Conservation (phyloP, 1,140 invertebrate genomes). For the Bicyclus anynana region DNA sequence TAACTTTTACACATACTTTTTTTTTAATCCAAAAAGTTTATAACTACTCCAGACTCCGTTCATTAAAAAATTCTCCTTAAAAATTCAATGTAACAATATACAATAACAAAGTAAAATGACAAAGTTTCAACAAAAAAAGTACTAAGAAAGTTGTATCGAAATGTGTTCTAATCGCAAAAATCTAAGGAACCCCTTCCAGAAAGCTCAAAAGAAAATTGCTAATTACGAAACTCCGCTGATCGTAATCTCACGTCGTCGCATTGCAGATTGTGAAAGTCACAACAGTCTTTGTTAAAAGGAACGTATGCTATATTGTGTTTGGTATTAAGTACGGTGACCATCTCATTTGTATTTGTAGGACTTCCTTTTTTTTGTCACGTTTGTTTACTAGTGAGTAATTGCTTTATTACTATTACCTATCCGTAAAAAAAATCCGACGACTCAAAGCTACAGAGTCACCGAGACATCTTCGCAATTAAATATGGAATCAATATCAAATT, state of each 20-base stretch:
- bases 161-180: background rate
- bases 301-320: slow-evolving; percentile 1
- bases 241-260: slow-evolving; percentile 16
- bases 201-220: slow-evolving; percentile 6
- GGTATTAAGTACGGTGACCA: background rate
- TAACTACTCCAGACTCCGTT: too few species aligned
- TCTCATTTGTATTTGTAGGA: background rate
- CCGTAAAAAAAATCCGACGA: too few species aligned
- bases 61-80: too few species aligned
- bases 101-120: background rate
- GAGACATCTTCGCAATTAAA: too few species aligned
- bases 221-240: slow-evolving; percentile 12
- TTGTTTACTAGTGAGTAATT: too few species aligned
- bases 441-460: too few species aligned
- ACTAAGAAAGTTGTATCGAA: background rate
- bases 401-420: too few species aligned
- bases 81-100: too few species aligned
- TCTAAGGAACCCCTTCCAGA: background rate
- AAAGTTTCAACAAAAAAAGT: background rate
- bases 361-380: too few species aligned
- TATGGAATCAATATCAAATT: too few species aligned
- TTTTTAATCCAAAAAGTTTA: too few species aligned
- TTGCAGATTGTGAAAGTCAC: slow-evolving; percentile 12
- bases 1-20: too few species aligned
- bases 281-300: slow-evolving; percentile 5